Evolutionary conservation across 2,888 invertebrate genomes (phyloP).

Genomic region (Homarus gammarus): DNA sequence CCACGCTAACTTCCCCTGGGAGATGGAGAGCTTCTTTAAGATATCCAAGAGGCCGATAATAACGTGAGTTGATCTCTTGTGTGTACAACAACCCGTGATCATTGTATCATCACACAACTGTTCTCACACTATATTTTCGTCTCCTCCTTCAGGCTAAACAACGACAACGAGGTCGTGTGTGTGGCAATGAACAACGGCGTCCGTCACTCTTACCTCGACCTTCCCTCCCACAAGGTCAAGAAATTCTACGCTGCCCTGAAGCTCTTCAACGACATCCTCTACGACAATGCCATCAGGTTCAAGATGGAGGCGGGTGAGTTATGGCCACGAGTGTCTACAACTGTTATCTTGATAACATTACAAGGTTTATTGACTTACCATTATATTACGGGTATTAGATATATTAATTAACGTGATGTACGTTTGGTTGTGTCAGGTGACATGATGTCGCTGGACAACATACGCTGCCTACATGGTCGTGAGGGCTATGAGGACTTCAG

Average conservation of each 20-base stretch:
- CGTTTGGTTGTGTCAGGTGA: constrained; percentile 71
- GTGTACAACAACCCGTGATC: neutral
- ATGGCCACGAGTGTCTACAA: too few species aligned
- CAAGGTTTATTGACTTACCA: neutral
- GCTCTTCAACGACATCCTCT: constrained; percentile 63
- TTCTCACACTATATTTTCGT: neutral
- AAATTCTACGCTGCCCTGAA: constrained; percentile 71
- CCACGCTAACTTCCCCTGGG: constrained; percentile 59
- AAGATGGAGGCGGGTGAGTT: constrained; percentile 73
- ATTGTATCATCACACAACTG: too few species aligned
- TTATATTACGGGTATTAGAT: neutral
- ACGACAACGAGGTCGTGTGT: constrained; percentile 49
- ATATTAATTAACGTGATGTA: neutral
- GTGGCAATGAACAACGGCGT: constrained; percentile 73
- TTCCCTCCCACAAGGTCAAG: constrained; percentile 66
- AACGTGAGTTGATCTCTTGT: constrained; percentile 58
- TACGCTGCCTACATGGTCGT: constrained; percentile 73
- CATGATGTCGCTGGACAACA: constrained; percentile 75
- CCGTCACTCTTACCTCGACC: constrained; percentile 72
- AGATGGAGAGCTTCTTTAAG: constrained; percentile 70
- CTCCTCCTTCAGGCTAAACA: constrained; percentile 60
- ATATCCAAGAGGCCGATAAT: constrained; percentile 70
- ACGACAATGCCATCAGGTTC: constrained; percentile 67
- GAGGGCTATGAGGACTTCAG: constrained; percentile 62
- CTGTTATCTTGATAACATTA: too few species aligned